phyloP scores from a whole-genome alignment of 2,797 vertebrate species.

The Rhinella marina region DNA sequence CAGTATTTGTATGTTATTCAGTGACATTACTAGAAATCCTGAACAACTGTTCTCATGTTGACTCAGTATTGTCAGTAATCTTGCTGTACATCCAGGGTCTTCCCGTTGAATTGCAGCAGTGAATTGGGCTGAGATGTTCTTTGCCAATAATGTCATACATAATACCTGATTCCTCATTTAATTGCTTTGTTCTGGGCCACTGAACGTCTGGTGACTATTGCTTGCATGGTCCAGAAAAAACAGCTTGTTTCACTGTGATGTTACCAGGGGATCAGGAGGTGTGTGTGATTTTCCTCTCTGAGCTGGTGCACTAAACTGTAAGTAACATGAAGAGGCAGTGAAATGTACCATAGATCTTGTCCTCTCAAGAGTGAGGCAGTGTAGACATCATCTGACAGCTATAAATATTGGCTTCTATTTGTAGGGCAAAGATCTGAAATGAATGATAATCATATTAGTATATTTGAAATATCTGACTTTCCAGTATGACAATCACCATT shows the following conservation, averaged over 20 bases:
- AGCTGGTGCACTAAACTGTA: conserved; percentile 50
- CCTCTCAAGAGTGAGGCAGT: conserved; percentile 27
- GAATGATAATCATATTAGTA: neutral
- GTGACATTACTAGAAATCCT: neutral
- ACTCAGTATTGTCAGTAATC: neutral
- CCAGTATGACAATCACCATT: neutral
- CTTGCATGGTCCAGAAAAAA: conserved; percentile 1
- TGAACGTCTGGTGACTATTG: conserved; percentile 24
- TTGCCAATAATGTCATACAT: neutral
- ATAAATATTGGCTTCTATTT: neutral
- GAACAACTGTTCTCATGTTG: neutral
- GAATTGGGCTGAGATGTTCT: neutral
- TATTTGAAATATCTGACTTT: neutral
- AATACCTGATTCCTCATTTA: neutral
- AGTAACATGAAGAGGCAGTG: conserved; percentile 44
- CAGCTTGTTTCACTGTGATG: conserved; percentile 25
- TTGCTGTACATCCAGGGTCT: neutral
- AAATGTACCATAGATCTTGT: conserved; percentile 36
- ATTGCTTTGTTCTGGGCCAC: neutral
- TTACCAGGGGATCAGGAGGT: conserved; percentile 25
- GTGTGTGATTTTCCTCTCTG: conserved; percentile 6
- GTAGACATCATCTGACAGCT: conserved; percentile 8
- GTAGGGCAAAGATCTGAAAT: neutral
- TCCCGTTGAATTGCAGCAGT: neutral
- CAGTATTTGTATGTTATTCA: neutral